These are phyloP conservation scores for Botia kubotai DNA, from an alignment of 2,797 vertebrate genomes.

Conservation along the genomic window DNA sequence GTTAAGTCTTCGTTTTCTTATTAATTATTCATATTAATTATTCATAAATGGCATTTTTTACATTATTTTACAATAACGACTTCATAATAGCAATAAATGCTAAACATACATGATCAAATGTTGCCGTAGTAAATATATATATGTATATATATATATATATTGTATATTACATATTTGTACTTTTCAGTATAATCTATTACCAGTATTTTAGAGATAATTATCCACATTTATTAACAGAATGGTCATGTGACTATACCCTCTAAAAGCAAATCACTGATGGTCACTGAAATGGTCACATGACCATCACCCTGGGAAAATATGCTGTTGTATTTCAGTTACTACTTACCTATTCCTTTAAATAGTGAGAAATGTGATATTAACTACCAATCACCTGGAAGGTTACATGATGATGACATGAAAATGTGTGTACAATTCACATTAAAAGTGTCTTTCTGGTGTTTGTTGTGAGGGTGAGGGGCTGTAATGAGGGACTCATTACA, in stretches of 20 bases:
- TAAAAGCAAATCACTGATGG: background rate
- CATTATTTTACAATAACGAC: too few species aligned
- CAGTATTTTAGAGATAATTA: background rate
- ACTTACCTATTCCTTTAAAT: background rate
- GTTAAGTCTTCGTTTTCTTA: too few species aligned
- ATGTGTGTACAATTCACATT: conserved; percentile 18
- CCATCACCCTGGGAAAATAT: background rate
- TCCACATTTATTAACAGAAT: background rate
- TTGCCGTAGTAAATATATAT: too few species aligned
- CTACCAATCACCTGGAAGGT: background rate
- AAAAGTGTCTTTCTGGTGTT: conserved; percentile 42
- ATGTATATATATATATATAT: too few species aligned
- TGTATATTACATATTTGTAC: background rate
- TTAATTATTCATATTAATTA: too few species aligned
- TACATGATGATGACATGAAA: conserved; percentile 3
- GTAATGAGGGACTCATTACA: conserved; percentile 67
- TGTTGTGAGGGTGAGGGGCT: conserved; percentile 66
- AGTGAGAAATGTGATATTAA: background rate
- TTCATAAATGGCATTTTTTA: too few species aligned
- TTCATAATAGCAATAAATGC: too few species aligned
- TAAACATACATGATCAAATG: too few species aligned
- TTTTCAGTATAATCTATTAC: too few species aligned
- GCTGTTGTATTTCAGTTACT: background rate
- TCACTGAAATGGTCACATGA: conserved; percentile 5
- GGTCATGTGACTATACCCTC: conserved; percentile 15